Conservation (phyloP, 1,140 invertebrate species). For the Drosophila subpulchrella region DNA sequence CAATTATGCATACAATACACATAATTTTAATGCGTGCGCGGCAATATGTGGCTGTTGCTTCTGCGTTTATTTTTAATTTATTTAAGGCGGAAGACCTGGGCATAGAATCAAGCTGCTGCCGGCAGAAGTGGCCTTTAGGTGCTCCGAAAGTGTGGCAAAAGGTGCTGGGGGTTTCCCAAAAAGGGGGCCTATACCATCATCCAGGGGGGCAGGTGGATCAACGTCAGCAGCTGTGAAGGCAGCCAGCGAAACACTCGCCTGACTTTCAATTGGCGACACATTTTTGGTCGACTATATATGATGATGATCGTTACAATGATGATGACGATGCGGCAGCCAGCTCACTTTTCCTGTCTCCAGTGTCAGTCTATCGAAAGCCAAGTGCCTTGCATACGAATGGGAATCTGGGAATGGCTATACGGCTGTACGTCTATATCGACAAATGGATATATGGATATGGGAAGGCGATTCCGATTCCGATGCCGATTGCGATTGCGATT, state of each 20-base stretch:
- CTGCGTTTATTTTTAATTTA: constrained; percentile 34
- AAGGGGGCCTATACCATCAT: constrained; percentile 2
- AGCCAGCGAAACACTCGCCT: constrained; percentile 53
- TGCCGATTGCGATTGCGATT: constrained; percentile 6
- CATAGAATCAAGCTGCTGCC: constrained; percentile 4
- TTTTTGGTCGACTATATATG: constrained; percentile 73
- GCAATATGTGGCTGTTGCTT: constrained; percentile 21
- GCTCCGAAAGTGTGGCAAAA: constrained; percentile 40
- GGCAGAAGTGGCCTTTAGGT: constrained; percentile 20
- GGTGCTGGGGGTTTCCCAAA: constrained; percentile 29
- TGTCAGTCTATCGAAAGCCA: constrained; percentile 61
- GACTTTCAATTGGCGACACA: constrained; percentile 68
- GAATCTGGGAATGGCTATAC: constrained; percentile 22
- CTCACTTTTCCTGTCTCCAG: constrained; percentile 82
- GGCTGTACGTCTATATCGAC: background rate
- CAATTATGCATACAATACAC: constrained; percentile 79
- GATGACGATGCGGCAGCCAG: constrained; percentile 49
- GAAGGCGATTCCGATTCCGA: constrained; percentile 32
- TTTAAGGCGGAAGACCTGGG: constrained; percentile 55
- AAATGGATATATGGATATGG: constrained; percentile 24
- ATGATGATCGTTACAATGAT: constrained; percentile 43
- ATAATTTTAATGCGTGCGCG: constrained; percentile 55
- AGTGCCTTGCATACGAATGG: constrained; percentile 65
- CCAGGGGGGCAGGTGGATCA: constrained; percentile 11
- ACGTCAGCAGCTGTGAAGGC: constrained; percentile 33